Evolutionary conservation across 2,888 invertebrate species (phyloP).

Genomic region (Odontocolon sp.): DNA sequence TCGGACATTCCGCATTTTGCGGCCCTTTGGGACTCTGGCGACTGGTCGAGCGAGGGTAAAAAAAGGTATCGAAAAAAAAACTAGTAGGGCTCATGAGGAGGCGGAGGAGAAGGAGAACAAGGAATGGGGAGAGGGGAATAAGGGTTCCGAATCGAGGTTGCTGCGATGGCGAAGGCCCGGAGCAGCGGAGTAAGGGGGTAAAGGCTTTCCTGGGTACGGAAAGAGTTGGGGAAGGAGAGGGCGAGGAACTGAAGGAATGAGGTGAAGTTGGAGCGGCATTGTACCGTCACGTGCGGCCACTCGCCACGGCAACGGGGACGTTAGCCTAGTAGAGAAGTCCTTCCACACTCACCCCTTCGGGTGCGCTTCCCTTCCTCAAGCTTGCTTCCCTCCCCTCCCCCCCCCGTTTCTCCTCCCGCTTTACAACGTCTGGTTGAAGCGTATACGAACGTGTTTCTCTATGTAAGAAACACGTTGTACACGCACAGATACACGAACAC

Average conservation of each 20-base stretch:
- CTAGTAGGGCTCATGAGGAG: not conserved
- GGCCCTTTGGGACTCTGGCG: not conserved
- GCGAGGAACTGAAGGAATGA: slow-evolving; percentile 63
- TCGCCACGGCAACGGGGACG: slow-evolving; percentile 71
- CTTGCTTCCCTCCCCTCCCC: not conserved
- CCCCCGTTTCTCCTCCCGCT: slow-evolving; percentile 25
- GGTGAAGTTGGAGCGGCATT: slow-evolving; percentile 76
- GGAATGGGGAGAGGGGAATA: not conserved
- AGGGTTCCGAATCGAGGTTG: slow-evolving; percentile 68
- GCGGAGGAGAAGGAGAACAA: not conserved
- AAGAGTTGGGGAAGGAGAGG: slow-evolving; percentile 29
- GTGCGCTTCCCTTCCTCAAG: too few relatives aligned
- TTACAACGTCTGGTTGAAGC: slow-evolving; percentile 33
- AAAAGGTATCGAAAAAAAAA: not conserved
- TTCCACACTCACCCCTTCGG: slow-evolving; percentile 5
- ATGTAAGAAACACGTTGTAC: slow-evolving; percentile 37
- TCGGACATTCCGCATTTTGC: not conserved
- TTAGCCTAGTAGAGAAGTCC: slow-evolving; percentile 65
- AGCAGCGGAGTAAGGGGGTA: slow-evolving; percentile 59
- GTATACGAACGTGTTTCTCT: slow-evolving; percentile 10
- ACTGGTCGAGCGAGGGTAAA: not conserved
- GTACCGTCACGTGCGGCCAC: slow-evolving; percentile 79
- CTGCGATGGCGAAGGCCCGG: slow-evolving; percentile 71
- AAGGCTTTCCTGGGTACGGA: slow-evolving; percentile 25
- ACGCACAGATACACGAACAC: slow-evolving; percentile 5